These are phyloP conservation scores for Gavia stellata DNA, from an alignment of 2,113 vertebrate genomes.

Conservation along the genomic window DNA sequence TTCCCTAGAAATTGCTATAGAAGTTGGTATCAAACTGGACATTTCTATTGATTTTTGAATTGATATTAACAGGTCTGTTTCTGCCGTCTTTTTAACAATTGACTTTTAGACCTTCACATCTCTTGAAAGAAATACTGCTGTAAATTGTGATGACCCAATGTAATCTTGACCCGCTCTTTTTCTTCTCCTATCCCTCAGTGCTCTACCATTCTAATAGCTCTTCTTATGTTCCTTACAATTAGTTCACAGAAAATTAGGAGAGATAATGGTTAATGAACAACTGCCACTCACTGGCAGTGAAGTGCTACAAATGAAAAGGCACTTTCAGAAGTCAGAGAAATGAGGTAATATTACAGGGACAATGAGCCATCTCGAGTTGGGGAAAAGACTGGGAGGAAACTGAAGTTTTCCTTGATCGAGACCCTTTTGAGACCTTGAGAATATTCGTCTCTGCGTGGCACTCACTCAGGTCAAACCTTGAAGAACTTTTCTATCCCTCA, in stretches of 20 bases:
- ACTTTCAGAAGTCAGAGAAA: constrained; percentile 7
- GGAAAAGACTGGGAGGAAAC: background rate
- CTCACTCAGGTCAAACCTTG: background rate
- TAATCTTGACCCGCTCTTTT: background rate
- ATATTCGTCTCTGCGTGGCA: background rate
- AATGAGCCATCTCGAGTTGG: background rate
- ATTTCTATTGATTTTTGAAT: constrained; percentile 56
- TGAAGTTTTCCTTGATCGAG: background rate
- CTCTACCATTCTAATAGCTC: background rate
- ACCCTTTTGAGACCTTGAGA: background rate
- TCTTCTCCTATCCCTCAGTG: background rate
- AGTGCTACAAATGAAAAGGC: background rate
- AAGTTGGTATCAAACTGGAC: background rate
- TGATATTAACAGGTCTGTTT: constrained; percentile 22
- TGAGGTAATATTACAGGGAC: background rate
- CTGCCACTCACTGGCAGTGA: constrained; percentile 13
- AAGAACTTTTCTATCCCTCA: background rate
- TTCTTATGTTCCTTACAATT: constrained; percentile 1
- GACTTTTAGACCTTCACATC: background rate
- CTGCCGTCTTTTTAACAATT: constrained; percentile 34
- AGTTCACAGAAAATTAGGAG: constrained; percentile 42
- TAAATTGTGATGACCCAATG: background rate
- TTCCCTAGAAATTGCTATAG: constrained; percentile 17
- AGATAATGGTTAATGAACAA: constrained; percentile 38
- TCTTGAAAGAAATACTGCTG: constrained; percentile 13